Percentiles rank a stretch among this genome's conserved stretches.
Conservation (phyloP, 2,888 invertebrate species). For the Eupeodes latifasciatus region DNA sequence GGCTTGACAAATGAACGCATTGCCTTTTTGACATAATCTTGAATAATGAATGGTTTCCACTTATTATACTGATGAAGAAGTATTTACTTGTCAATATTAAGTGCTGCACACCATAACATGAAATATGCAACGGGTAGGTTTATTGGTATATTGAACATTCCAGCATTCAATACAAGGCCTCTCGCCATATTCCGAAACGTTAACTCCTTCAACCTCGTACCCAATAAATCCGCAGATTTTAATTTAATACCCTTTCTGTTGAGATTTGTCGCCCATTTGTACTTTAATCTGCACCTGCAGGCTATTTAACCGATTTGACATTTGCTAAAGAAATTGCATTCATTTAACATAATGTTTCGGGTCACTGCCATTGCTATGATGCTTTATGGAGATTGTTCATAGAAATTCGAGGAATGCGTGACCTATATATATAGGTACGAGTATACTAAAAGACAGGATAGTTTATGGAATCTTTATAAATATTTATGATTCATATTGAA, state of each 20-base stretch:
- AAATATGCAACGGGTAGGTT: neutral
- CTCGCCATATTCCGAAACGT: too few relatives aligned
- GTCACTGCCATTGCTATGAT: neutral
- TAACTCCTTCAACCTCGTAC: constrained; percentile 23
- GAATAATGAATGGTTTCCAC: constrained; percentile 64
- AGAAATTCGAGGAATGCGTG: constrained; percentile 13
- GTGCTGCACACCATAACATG: constrained; percentile 17
- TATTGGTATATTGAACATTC: neutral
- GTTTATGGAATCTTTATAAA: constrained; percentile 42
- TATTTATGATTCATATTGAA: constrained; percentile 52
- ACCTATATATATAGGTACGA: neutral
- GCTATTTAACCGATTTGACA: constrained; percentile 19
- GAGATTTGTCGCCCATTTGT: neutral
- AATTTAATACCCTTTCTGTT: too few relatives aligned
- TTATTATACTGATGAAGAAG: constrained; percentile 64
- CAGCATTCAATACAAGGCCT: neutral
- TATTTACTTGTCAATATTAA: constrained; percentile 51
- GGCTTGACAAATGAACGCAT: constrained; percentile 54
- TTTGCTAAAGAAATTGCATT: constrained; percentile 45
- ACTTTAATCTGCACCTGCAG: neutral
- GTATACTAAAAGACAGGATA: constrained; percentile 23
- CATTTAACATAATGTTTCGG: constrained; percentile 11
- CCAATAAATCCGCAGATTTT: too few relatives aligned
- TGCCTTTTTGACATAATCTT: constrained; percentile 34
- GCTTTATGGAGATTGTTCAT: constrained; percentile 4